phyloP scores from a whole-genome alignment of 2,113 vertebrate species.

The Oreotragus oreotragus region DNA sequence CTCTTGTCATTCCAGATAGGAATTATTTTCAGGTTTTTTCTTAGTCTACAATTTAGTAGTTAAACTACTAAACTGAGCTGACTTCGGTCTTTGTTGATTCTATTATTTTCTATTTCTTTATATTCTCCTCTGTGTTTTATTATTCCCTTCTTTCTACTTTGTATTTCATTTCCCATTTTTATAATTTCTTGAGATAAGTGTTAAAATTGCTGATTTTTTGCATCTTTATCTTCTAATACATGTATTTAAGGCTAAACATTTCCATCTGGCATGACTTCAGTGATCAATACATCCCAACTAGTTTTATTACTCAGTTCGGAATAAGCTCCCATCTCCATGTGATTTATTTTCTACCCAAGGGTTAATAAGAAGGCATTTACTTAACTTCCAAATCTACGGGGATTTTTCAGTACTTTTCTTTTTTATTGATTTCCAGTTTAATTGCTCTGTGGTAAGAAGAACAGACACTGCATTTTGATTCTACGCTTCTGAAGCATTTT shows the following conservation, averaged over 20 bases:
- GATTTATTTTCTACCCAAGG: not conserved
- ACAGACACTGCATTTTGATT: not conserved
- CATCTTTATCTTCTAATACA: not conserved
- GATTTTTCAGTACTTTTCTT: not conserved
- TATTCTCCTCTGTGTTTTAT: not conserved
- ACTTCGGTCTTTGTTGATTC: not conserved
- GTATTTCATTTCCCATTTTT: not conserved
- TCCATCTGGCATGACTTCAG: not conserved
- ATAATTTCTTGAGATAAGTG: not conserved
- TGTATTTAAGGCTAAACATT: not conserved
- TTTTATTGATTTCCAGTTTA: not conserved
- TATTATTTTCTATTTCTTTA: not conserved
- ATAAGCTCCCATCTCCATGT: not conserved
- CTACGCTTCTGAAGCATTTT: not conserved
- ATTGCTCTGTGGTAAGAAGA: not conserved
- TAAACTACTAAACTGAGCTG: not conserved
- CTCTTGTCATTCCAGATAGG: not conserved
- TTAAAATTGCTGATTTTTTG: not conserved
- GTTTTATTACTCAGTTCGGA: not conserved
- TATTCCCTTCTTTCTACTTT: not conserved
- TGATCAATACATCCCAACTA: not conserved
- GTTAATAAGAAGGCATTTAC: not conserved
- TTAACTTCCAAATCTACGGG: not conserved
- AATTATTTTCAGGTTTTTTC: not conserved
- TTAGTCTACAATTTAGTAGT: rapidly evolving